These are phyloP conservation scores for Callorhinus ursinus DNA, from an alignment of 2,113 vertebrate genomes.

Conservation along the genomic window DNA sequence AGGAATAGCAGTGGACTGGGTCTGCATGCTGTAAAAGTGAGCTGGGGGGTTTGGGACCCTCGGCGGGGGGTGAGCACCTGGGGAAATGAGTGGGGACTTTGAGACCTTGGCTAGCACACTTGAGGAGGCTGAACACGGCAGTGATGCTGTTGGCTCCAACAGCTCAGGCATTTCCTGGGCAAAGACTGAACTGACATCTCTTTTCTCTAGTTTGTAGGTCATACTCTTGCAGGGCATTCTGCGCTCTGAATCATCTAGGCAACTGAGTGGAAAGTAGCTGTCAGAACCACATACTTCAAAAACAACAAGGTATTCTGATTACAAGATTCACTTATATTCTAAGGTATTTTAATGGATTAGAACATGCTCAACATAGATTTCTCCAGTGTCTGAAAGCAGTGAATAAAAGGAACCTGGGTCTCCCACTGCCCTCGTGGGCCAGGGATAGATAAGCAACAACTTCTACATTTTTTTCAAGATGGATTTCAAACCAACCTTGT, in stretches of 20 bases:
- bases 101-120: background rate
- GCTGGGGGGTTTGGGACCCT: background rate
- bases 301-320: background rate
- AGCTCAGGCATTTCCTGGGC: background rate
- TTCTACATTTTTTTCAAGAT: background rate
- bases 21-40: background rate
- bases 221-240: background rate
- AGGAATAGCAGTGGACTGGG: too few species aligned
- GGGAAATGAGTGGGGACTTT: background rate
- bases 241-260: background rate
- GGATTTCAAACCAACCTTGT: background rate
- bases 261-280: background rate
- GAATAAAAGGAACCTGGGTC: background rate
- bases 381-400: background rate
- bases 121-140: fast-evolving
- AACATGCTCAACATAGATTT: background rate
- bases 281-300: background rate
- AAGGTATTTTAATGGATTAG: background rate
- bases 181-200: background rate
- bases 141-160: background rate
- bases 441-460: background rate
- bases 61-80: background rate
- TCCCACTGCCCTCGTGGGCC: background rate
- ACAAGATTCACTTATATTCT: background rate
- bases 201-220: background rate